Evolutionary conservation across 2,888 invertebrate species (phyloP), one percentile per base, ranked within the genome.

Genomic region (Magallana nippona): DNA sequence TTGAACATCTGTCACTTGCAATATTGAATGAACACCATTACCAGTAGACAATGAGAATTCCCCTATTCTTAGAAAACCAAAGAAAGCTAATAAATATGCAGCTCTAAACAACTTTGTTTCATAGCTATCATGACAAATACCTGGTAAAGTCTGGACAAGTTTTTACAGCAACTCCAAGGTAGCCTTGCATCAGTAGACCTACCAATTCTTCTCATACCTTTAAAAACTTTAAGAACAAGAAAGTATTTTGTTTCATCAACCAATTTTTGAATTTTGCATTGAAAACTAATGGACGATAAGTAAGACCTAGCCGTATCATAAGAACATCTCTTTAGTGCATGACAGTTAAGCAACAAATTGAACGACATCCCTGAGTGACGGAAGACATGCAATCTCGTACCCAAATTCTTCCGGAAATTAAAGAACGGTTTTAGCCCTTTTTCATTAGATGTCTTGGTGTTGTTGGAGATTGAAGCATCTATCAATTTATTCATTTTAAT

Each of bases 21-120:
- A 15, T 5, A 79, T 56, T 55, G 44, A 55, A 55, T 79, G 55
- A 19, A 56, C 44, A 55, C 10, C 15, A 11, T 55, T 10, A 2
- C 79, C 79, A 19, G 5, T 79, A 5, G 79, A 55, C 17, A 79
- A 10, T 19, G 79, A n/a, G 55, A 79, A n/a, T 56, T 79, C 79
- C 17, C 79, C 79, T 17, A 79, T 27, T n/a, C 79, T 3, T n/a
- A 79, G n/a, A n/a, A 79, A 79, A 8, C 10, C 79, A n/a, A 55
- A 32, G 27, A 79, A 79, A 8, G 79, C 55, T 27, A 79, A 55
- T 19, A 56, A 55, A 56, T 55, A 79, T 19, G 79, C 79, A 5
- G 55, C 55, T 10, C 27, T 44, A 56, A 79, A 79, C 17, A 79
- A n/a, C 17, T 79, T 44, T 15, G 71, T 19, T 19, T 71, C 71